Evolutionary conservation across 1,140 invertebrate species (phyloP).

Genomic region (Ostrea edulis): DNA sequence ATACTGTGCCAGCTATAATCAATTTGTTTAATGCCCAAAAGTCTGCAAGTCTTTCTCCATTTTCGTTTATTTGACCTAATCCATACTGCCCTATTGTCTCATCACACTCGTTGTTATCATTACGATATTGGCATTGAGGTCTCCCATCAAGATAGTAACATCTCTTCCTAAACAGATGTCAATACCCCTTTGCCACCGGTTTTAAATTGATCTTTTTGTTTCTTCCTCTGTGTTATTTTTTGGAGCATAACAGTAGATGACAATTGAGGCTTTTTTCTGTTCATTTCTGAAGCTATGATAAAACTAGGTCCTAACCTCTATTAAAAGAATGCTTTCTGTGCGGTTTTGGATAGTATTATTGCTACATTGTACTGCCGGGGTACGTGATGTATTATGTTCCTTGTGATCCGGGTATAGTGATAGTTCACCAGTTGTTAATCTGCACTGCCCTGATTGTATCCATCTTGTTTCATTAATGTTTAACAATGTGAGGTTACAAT

Average conservation of each 20-base stretch:
- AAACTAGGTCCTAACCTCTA: background rate
- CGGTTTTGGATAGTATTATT: background rate
- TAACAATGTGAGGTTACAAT: background rate
- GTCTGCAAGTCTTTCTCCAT: conserved; percentile 53
- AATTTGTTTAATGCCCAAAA: conserved; percentile 53
- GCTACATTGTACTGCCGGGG: background rate
- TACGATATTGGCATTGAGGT: conserved; percentile 39
- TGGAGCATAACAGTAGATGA: conserved; percentile 40
- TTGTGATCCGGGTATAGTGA: background rate
- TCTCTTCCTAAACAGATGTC: background rate
- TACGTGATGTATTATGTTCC: background rate
- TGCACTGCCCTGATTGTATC: conserved; percentile 13
- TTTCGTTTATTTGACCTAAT: conserved; percentile 43
- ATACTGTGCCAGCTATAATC: conserved; percentile 58
- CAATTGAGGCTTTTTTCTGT: background rate
- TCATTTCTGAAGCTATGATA: background rate
- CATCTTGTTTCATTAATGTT: conserved; percentile 8
- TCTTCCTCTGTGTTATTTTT: conserved; percentile 45
- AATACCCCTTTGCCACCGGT: conserved; percentile 24
- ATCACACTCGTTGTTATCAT: conserved; percentile 50
- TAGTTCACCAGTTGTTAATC: no score
- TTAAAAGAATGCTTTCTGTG: background rate
- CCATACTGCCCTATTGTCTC: conserved; percentile 49
- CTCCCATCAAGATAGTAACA: conserved; percentile 31
- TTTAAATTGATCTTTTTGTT: conserved; percentile 53